phyloP scores from a whole-genome alignment of 2,797 vertebrate species.

The Nasua narica region DNA sequence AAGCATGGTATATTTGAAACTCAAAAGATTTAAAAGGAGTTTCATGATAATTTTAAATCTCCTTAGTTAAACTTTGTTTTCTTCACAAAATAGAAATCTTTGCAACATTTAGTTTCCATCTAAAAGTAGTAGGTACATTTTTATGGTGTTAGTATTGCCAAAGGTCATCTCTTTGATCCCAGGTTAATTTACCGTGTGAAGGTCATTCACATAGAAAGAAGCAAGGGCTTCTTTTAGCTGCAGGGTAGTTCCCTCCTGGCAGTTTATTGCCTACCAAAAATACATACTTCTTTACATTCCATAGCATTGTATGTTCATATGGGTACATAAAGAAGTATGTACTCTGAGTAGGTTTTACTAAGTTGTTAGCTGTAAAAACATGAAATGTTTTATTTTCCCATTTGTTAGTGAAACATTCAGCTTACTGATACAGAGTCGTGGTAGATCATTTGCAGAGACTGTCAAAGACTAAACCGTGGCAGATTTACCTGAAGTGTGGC shows the following conservation, averaged over 20 bases:
- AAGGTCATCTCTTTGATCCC: constrained; percentile 64
- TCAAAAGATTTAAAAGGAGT: constrained; percentile 6
- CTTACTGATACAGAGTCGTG: constrained; percentile 55
- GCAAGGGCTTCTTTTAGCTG: constrained; percentile 77
- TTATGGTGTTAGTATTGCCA: constrained; percentile 65
- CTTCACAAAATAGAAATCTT: constrained; percentile 17
- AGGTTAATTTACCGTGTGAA: constrained; percentile 74
- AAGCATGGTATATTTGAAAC: constrained; percentile 39
- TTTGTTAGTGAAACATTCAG: constrained; percentile 57
- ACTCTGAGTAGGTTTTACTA: constrained; percentile 90
- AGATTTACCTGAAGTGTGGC: constrained; percentile 79
- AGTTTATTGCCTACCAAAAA: constrained; percentile 93
- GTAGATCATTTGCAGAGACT: constrained; percentile 39
- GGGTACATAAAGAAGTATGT: constrained; percentile 99
- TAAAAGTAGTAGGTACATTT: constrained; percentile 59
- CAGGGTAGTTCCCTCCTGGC: constrained; percentile 81
- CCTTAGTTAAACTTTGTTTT: background rate
- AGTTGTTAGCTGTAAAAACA: constrained; percentile 68
- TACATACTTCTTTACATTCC: constrained; percentile 99
- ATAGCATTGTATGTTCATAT: constrained; percentile 99
- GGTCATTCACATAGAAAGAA: constrained; percentile 76
- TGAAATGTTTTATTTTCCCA: constrained; percentile 67
- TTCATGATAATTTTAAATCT: constrained; percentile 40
- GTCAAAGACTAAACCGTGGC: constrained; percentile 51
- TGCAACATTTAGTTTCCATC: constrained; percentile 59